These are phyloP conservation scores for Arvicanthis niloticus DNA, from an alignment of 2,113 vertebrate genomes.

Conservation along the genomic window DNA sequence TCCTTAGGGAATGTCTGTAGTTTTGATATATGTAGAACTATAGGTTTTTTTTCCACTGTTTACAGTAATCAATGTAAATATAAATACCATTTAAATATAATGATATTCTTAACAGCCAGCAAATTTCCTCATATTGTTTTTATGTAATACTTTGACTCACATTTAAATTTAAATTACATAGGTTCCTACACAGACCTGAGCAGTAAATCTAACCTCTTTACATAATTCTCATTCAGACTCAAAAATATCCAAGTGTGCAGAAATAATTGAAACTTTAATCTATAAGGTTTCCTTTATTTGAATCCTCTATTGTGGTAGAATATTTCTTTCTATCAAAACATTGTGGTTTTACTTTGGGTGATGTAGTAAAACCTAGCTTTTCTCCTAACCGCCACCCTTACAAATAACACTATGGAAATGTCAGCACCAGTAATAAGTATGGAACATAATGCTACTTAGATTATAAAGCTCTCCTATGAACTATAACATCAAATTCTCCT, in stretches of 20 bases:
- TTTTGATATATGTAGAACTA: not conserved
- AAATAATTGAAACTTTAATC: not conserved
- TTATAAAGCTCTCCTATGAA: not conserved
- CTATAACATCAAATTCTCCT: constrained; percentile 55
- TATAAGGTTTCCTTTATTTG: not conserved
- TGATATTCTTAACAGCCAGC: not conserved
- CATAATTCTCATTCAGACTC: not conserved
- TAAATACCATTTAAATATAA: not conserved
- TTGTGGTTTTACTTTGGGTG: not conserved
- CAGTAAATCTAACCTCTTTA: not conserved
- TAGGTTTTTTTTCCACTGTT: not conserved
- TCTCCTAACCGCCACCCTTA: constrained; percentile 49
- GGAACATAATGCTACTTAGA: not conserved
- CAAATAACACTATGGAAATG: not conserved
- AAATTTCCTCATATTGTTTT: not conserved
- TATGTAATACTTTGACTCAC: not conserved
- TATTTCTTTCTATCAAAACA: not conserved
- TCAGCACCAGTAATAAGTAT: constrained; percentile 23
- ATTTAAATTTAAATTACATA: constrained; percentile 5
- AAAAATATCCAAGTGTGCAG: not conserved
- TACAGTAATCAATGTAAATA: not conserved
- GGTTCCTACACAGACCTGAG: not conserved
- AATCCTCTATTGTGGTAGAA: not conserved
- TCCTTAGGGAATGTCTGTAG: not conserved
- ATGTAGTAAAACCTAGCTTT: not conserved